Conservation (phyloP, 2,113 vertebrate species). For the Caranx ignobilis region DNA sequence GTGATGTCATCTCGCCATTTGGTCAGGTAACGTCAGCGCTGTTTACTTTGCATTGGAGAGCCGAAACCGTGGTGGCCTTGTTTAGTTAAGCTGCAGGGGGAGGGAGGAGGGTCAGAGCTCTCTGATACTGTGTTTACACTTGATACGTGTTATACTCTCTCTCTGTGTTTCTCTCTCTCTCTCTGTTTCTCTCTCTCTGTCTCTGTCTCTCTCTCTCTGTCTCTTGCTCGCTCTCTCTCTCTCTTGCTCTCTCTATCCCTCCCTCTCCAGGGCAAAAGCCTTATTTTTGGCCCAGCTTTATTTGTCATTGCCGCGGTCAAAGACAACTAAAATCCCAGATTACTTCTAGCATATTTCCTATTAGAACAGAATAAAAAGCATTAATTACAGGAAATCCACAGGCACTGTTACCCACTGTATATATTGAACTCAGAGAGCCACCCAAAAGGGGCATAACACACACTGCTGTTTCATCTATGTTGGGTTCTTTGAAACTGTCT, state of each 20-base stretch:
- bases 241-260: constrained; percentile 22
- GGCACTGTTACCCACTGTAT: background rate
- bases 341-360: constrained; percentile 47
- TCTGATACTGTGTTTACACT: constrained; percentile 73
- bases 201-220: constrained; percentile 25
- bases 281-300: constrained; percentile 59
- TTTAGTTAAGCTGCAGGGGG: constrained; percentile 71
- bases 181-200: constrained; percentile 21
- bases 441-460: background rate
- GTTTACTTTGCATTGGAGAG: constrained; percentile 77
- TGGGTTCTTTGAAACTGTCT: constrained; percentile 43
- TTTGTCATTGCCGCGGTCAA: constrained; percentile 69
- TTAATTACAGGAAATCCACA: constrained; percentile 48
- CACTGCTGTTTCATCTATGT: constrained; percentile 32
- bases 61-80: constrained; percentile 80
- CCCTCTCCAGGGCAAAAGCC: constrained; percentile 57
- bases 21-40: constrained; percentile 76
- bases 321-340: constrained; percentile 63
- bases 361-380: constrained; percentile 30
- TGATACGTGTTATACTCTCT: constrained; percentile 22
- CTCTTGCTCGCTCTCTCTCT: constrained; percentile 20
- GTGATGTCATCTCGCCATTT: constrained; percentile 80
- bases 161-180: constrained; percentile 26
- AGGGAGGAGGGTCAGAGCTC: constrained; percentile 54
- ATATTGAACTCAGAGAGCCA: constrained; percentile 4